A percentile compares a stretch with the other conserved stretches of the same genome.
These are phyloP conservation scores for Miltochrista miniata DNA, from an alignment of 2,888 invertebrate species.

Conservation along the genomic window DNA sequence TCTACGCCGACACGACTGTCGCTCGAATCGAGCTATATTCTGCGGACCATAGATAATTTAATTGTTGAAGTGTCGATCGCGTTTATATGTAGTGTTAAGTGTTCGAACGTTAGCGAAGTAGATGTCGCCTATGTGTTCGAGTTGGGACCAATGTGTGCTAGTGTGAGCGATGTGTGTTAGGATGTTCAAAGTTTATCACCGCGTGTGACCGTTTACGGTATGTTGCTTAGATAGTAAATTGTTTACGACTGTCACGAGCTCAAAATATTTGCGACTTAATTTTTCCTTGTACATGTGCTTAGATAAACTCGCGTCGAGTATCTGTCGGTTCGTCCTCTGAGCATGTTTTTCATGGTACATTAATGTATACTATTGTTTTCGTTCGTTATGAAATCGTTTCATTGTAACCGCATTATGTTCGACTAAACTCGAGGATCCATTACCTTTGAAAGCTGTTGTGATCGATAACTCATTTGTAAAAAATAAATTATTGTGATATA, in stretches of 20 bases:
- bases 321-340: slow-evolving; percentile 35
- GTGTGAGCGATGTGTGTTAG: slow-evolving; percentile 56
- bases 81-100: slow-evolving; percentile 63
- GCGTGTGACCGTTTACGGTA: slow-evolving; percentile 67
- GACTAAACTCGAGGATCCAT: slow-evolving; percentile 62
- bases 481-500: slow-evolving; percentile 85
- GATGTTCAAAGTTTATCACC: slow-evolving; percentile 73
- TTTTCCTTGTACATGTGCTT: slow-evolving; percentile 44
- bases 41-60: slow-evolving; percentile 61
- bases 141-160: slow-evolving; percentile 76
- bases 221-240: slow-evolving; percentile 73
- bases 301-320: slow-evolving; percentile 35
- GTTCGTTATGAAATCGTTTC: slow-evolving; percentile 53
- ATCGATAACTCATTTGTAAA: slow-evolving; percentile 81
- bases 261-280: slow-evolving; percentile 65
- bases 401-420: slow-evolving; percentile 61
- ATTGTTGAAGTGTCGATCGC: slow-evolving; percentile 68
- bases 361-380: slow-evolving; percentile 50
- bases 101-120: too few relatives aligned
- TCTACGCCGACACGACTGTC: too few relatives aligned
- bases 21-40: slow-evolving; percentile 19
- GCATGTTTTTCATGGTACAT: slow-evolving; percentile 35
- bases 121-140: slow-evolving; percentile 50
- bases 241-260: slow-evolving; percentile 64
- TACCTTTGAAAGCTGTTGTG: slow-evolving; percentile 77